A percentile compares a stretch with the other conserved stretches of the same genome.
Evolutionary conservation across 23 tunicate species (phyloP).

Genomic region (Phallusia fumigata): DNA sequence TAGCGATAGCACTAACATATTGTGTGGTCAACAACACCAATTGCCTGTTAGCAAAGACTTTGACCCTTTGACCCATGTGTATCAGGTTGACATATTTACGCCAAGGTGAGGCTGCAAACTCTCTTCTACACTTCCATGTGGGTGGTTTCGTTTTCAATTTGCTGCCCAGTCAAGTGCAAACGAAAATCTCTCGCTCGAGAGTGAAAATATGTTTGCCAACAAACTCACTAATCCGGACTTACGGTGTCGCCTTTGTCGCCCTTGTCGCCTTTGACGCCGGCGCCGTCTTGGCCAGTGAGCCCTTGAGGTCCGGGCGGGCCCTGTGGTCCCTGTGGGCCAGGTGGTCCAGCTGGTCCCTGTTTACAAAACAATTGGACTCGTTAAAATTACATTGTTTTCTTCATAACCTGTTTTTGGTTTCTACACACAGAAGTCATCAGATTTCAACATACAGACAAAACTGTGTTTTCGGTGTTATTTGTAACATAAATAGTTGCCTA

Average conservation of each 20-base stretch:
- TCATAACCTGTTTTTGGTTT: not conserved
- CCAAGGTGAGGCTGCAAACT: too few species aligned
- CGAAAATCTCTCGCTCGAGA: not conserved
- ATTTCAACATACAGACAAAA: not conserved
- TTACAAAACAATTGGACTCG: not conserved
- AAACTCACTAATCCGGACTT: not conserved
- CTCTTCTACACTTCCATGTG: not conserved
- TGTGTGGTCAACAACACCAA: too few species aligned
- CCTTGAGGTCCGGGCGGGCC: not conserved
- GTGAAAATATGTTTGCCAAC: not conserved
- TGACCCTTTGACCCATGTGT: too few species aligned
- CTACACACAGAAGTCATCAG: not conserved
- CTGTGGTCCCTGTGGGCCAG: slow-evolving; percentile 35
- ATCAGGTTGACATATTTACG: too few species aligned
- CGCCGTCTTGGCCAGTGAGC: not conserved
- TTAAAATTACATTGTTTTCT: not conserved
- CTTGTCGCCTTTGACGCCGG: not conserved
- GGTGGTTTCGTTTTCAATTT: not conserved
- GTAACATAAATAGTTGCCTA: not conserved
- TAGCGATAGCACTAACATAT: too few species aligned
- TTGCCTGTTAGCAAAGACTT: too few species aligned
- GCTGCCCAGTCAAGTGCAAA: not conserved
- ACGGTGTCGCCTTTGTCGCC: slow-evolving; percentile 1
- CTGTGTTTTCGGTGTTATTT: not conserved
- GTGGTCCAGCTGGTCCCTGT: slow-evolving; percentile 41